phyloP scores from a whole-genome alignment of 1,140 invertebrate genomes.

The Lordiphosa collinella region DNA sequence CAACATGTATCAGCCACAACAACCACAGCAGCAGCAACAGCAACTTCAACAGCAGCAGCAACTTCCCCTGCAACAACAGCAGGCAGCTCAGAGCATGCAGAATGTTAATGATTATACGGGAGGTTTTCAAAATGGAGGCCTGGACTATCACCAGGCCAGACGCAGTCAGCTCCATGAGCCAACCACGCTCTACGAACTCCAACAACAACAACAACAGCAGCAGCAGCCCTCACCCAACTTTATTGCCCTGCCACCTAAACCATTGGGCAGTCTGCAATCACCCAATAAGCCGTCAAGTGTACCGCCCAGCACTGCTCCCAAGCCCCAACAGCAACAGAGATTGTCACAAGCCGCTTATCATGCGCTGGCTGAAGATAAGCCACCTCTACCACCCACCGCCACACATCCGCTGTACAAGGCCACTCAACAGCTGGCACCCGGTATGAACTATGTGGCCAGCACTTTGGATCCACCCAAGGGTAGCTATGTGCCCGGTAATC shows the following conservation, averaged over 20 bases:
- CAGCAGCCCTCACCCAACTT: constrained; percentile 66
- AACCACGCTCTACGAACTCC: constrained; percentile 56
- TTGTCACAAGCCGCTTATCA: constrained; percentile 53
- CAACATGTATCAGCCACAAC: constrained; percentile 71
- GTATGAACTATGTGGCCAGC: constrained; percentile 80
- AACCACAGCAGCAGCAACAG: constrained; percentile 46
- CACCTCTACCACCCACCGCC: constrained; percentile 86
- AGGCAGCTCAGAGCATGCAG: constrained; percentile 78
- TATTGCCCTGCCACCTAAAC: constrained; percentile 68
- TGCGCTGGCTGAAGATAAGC: constrained; percentile 80
- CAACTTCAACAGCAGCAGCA: constrained; percentile 34
- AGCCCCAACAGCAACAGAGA: constrained; percentile 75
- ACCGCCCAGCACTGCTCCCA: constrained; percentile 73
- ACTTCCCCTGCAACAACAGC: no score
- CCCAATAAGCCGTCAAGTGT: constrained; percentile 56
- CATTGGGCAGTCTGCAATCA: constrained; percentile 58
- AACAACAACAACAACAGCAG: constrained; percentile 65
- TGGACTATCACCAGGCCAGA: constrained; percentile 61
- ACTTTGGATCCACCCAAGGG: constrained; percentile 88
- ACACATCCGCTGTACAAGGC: constrained; percentile 87
- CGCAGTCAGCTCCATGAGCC: constrained; percentile 64
- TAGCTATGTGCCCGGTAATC: constrained; percentile 83
- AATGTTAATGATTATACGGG: constrained; percentile 72
- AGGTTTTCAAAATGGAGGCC: constrained; percentile 57
- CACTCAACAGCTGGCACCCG: constrained; percentile 81